Base-by-base conservation (phyloP, 2,888 invertebrate genomes). In the Erebia epiphron region DNA sequence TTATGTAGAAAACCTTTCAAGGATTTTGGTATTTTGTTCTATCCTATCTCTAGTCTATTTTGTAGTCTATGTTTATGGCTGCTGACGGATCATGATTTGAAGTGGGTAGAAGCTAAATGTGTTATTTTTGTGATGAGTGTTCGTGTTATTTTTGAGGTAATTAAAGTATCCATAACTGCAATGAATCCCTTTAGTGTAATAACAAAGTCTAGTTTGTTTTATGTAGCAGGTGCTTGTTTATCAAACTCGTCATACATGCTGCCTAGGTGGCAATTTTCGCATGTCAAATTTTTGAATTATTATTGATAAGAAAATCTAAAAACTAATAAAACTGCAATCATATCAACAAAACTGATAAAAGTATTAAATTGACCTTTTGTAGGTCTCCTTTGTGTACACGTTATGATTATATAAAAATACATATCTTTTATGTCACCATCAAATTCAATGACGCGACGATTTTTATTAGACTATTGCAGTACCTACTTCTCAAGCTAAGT, bases 61-160 rank as follows among this genome's bases (percentile, higher is more conserved):
- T 16, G 11, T 54, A 54, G 16, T 52, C 52, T 73, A 75, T 73
- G 73, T 72, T 75, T 72, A 75, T 76, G 73, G 74, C 78, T 80
- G 82, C 80, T 91, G 92, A 92, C 92, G 86, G 91, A 90, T 91
- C 87, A 89, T 91, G 91, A 90, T 92, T 92, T 92, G 89, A 91
- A 89, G 92, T 90, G 88, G 87, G 81, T 84, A 87, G 80, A 87
- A 87, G 86, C 80, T 85, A 84, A 85, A 89, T 88, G 88, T 91
- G 90, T 90, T 91, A 89, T 87, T 88, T 90, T 90, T 92, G 92
- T 92, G 91, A 92, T 92, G 92, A 89, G 87, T 91, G 86, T 89
- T 86, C 90, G 86, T 89, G 85, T 86, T 86, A 87, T 85, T 90
- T 88, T 78, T 89, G 90, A 92, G 92, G 92, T 92, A 92, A 86